Evolutionary conservation across 1,140 invertebrate species (phyloP).

Genomic region (Euura saliciscinereae): DNA sequence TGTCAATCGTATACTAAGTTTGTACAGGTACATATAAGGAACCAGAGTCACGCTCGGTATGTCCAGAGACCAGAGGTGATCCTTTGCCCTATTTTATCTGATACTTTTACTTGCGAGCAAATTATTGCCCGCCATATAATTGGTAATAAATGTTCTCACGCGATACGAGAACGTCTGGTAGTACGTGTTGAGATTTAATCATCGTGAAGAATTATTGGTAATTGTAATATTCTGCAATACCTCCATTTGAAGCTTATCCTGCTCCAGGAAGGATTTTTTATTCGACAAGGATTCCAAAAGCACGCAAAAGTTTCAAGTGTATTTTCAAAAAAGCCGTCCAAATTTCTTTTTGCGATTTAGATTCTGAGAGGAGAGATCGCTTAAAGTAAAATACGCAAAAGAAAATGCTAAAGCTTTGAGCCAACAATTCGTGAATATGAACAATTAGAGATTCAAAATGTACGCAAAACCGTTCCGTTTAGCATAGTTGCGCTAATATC

Average conservation of each 20-base stretch:
- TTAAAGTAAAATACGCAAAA: no score
- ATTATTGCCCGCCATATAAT: neutral
- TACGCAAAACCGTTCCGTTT: neutral
- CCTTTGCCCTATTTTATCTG: neutral
- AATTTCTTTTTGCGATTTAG: no score
- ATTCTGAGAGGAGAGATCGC: no score
- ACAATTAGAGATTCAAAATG: neutral
- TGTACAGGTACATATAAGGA: neutral
- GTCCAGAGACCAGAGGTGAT: neutral
- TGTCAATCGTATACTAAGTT: neutral
- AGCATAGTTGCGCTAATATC: neutral
- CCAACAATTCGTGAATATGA: neutral
- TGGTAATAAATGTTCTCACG: neutral
- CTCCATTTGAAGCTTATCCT: no score
- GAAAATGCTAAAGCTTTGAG: neutral
- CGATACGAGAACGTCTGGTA: neutral
- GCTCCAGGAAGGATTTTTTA: no score
- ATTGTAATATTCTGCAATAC: no score
- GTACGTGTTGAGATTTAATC: neutral
- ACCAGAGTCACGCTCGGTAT: neutral
- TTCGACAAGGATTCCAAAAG: no score
- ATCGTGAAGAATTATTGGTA: neutral
- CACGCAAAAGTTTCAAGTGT: no score
- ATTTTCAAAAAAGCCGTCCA: no score
- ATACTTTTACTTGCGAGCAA: neutral